These are phyloP conservation scores for Cherax quadricarinatus DNA, from an alignment of 1,140 invertebrate species.

Conservation along the genomic window DNA sequence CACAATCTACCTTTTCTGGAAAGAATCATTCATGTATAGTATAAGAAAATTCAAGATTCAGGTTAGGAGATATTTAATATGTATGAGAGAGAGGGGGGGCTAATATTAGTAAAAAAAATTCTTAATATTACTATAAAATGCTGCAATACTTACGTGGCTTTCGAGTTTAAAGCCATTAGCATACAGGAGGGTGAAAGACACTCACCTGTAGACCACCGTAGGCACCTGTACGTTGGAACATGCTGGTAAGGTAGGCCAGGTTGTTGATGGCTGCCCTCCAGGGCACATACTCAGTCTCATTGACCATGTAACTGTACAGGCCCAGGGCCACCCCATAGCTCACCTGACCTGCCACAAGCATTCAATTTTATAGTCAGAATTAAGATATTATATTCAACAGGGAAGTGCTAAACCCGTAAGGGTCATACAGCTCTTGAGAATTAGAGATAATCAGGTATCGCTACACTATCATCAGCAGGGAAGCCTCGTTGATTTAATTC, in stretches of 20 bases:
- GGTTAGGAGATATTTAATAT: no score
- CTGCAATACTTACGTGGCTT: neutral
- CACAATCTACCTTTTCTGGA: no score
- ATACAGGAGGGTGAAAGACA: neutral
- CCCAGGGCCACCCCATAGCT: slow-evolving; percentile 63
- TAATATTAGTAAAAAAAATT: no score
- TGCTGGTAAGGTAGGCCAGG: slow-evolving; percentile 50
- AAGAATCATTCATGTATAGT: no score
- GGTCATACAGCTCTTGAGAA: neutral
- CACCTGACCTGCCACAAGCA: slow-evolving; percentile 38
- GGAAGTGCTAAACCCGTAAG: neutral
- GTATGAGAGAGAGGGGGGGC: no score
- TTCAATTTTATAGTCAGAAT: no score
- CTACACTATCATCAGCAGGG: neutral
- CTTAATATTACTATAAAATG: neutral
- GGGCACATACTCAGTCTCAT: slow-evolving; percentile 72
- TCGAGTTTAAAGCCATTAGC: neutral
- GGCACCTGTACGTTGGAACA: slow-evolving; percentile 50
- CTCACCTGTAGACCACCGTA: slow-evolving; percentile 69
- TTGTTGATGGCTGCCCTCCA: slow-evolving; percentile 67
- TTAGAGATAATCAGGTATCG: neutral
- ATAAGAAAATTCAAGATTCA: no score
- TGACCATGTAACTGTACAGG: slow-evolving; percentile 60
- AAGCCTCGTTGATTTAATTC: no score
- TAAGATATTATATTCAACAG: no score